Percentiles rank a stretch among this genome's conserved stretches.
These are phyloP conservation scores for Ibycter americanus DNA, from an alignment of 2,797 vertebrate genomes.

Conservation along the genomic window DNA sequence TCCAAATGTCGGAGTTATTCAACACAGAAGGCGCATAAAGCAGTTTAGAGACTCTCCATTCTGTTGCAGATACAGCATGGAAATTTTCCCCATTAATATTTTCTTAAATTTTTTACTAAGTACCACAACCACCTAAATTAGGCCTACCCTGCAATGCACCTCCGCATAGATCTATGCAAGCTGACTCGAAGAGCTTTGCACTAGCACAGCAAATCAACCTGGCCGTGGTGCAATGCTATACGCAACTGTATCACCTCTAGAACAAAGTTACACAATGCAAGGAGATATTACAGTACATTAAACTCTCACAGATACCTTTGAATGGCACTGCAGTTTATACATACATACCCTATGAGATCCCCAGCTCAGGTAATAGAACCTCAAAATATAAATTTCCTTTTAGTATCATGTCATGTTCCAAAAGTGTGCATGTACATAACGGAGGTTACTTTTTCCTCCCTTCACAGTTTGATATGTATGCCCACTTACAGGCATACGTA, in stretches of 20 bases:
- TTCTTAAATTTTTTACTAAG: not conserved
- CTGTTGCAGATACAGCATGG: not conserved
- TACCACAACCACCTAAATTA: not conserved
- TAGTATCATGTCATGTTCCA: not conserved
- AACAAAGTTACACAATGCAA: not conserved
- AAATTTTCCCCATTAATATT: not conserved
- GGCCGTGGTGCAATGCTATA: not conserved
- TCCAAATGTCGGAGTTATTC: not conserved
- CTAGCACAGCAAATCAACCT: not conserved
- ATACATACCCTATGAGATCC: not conserved
- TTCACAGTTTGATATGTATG: not conserved
- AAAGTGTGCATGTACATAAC: not conserved
- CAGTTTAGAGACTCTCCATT: not conserved
- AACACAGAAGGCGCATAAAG: not conserved
- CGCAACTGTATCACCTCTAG: not conserved
- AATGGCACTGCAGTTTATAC: not conserved
- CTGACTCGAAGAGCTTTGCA: not conserved
- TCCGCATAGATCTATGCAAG: not conserved
- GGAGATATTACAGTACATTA: not conserved
- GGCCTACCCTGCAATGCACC: not conserved
- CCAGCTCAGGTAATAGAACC: not conserved
- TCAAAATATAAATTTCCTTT: not conserved
- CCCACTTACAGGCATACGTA: fast-evolving
- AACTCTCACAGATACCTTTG: not conserved
- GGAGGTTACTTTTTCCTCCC: not conserved